phyloP scores from a whole-genome alignment of 1,140 invertebrate genomes.

The Hypothenemus hampei region DNA sequence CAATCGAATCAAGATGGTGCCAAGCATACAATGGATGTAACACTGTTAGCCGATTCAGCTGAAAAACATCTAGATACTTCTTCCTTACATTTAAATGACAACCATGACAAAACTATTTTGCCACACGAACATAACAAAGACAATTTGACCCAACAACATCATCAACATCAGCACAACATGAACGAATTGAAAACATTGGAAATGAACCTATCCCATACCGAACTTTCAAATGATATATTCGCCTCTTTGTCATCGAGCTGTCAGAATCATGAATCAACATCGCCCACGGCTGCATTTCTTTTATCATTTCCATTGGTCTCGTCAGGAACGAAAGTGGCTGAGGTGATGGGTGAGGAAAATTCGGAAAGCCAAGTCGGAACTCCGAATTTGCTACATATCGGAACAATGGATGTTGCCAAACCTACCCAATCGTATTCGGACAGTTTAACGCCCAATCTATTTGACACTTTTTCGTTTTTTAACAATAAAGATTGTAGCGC shows the following conservation, averaged over 20 bases:
- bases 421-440: constrained; percentile 37
- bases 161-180: no score
- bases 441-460: constrained; percentile 37
- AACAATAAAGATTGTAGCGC: constrained; percentile 29
- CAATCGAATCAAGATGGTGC: no score
- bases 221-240: constrained; percentile 69
- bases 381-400: constrained; percentile 60
- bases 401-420: constrained; percentile 53
- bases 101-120: no score
- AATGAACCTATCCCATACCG: constrained; percentile 51
- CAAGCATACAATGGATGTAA: no score
- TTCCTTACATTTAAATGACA: no score
- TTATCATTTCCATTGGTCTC: constrained; percentile 70
- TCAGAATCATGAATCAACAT: constrained; percentile 63
- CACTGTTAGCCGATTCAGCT: no score
- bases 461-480: constrained; percentile 43
- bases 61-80: no score
- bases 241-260: constrained; percentile 58
- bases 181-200: constrained; percentile 31
- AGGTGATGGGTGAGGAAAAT: constrained; percentile 54
- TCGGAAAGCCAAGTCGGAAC: constrained; percentile 51
- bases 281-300: constrained; percentile 71
- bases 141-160: no score
- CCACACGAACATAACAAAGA: no score
- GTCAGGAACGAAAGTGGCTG: constrained; percentile 52